A percentile compares a stretch with the other conserved stretches of the same genome.
Evolutionary conservation across 2,888 invertebrate species (phyloP).

Genomic region (Podotricha telesiphe): DNA sequence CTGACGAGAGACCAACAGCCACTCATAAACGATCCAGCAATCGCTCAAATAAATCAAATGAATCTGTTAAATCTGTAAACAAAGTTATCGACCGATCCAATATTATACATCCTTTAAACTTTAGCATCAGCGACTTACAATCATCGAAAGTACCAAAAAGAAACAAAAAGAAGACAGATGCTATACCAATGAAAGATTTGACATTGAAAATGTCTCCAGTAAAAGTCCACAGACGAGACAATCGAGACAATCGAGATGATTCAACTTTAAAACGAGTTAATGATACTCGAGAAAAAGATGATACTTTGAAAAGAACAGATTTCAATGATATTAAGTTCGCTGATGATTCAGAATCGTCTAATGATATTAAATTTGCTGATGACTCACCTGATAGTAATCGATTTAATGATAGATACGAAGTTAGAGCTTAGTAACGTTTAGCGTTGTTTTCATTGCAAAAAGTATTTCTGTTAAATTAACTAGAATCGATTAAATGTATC

Average conservation of each 20-base stretch:
- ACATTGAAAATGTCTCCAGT: slow-evolving; percentile 69
- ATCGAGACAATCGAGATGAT: slow-evolving; percentile 57
- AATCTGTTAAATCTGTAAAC: slow-evolving; percentile 67
- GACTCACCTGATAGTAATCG: slow-evolving; percentile 79
- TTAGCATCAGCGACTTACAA: slow-evolving; percentile 77
- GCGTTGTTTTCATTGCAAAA: not conserved
- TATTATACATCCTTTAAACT: slow-evolving; percentile 79
- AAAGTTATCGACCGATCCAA: slow-evolving; percentile 70
- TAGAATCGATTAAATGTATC: not conserved
- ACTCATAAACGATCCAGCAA: slow-evolving; percentile 65
- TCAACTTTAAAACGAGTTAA: slow-evolving; percentile 86
- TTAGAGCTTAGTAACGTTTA: slow-evolving; percentile 56
- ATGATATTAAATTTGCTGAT: slow-evolving; percentile 76
- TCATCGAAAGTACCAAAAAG: slow-evolving; percentile 67
- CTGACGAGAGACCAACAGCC: slow-evolving; percentile 82
- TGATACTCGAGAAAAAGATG: slow-evolving; percentile 86
- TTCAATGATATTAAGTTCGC: slow-evolving; percentile 88
- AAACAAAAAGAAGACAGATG: slow-evolving; percentile 66
- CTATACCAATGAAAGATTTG: slow-evolving; percentile 75
- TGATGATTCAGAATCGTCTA: slow-evolving; percentile 86
- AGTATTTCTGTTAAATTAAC: not conserved
- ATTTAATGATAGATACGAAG: slow-evolving; percentile 69
- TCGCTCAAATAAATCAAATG: slow-evolving; percentile 64
- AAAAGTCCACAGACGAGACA: slow-evolving; percentile 67
- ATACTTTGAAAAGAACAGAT: slow-evolving; percentile 82